A percentile compares a stretch with the other conserved stretches of the same genome.
Conservation (phyloP, 2,888 invertebrate species). For the Prosapia bicincta region DNA sequence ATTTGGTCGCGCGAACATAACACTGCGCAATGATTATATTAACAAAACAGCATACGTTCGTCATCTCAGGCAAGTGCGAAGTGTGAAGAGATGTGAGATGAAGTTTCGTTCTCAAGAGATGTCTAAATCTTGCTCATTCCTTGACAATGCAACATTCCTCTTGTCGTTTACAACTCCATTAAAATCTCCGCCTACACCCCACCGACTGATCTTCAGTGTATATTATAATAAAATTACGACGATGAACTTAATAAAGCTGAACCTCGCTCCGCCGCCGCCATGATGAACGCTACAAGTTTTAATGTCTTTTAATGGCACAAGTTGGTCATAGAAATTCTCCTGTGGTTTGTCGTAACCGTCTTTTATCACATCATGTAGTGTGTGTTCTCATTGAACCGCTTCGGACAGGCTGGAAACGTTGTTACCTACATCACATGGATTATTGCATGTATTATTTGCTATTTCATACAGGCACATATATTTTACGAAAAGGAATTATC, state of each 20-base stretch:
- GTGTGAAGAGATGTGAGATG: background rate
- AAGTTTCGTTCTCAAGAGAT: slow-evolving; percentile 4
- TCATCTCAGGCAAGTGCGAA: background rate
- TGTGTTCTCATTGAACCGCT: too few relatives aligned
- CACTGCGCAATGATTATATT: too few relatives aligned
- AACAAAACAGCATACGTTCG: too few relatives aligned
- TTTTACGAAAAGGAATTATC: too few relatives aligned
- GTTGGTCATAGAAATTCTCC: background rate
- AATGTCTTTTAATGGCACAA: background rate
- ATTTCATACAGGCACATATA: too few relatives aligned
- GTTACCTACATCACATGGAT: too few relatives aligned
- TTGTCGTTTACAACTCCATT: slow-evolving; percentile 9
- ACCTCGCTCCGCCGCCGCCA: background rate
- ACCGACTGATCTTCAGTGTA: slow-evolving; percentile 2
- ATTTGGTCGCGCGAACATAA: too few relatives aligned
- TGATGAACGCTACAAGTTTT: slow-evolving; percentile 7
- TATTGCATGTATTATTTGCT: too few relatives aligned
- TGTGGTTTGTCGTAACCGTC: background rate
- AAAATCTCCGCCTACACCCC: slow-evolving; percentile 8
- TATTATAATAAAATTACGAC: slow-evolving; percentile 11
- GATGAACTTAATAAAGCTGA: slow-evolving; percentile 4
- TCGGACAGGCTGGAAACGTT: too few relatives aligned
- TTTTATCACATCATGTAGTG: background rate
- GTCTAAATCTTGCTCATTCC: slow-evolving; percentile 27
- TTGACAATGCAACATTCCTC: slow-evolving; percentile 22